Percentiles rank a stretch among this genome's conserved stretches.
phyloP scores from a whole-genome alignment of 2,113 vertebrate genomes.

The Labeo rohita region DNA sequence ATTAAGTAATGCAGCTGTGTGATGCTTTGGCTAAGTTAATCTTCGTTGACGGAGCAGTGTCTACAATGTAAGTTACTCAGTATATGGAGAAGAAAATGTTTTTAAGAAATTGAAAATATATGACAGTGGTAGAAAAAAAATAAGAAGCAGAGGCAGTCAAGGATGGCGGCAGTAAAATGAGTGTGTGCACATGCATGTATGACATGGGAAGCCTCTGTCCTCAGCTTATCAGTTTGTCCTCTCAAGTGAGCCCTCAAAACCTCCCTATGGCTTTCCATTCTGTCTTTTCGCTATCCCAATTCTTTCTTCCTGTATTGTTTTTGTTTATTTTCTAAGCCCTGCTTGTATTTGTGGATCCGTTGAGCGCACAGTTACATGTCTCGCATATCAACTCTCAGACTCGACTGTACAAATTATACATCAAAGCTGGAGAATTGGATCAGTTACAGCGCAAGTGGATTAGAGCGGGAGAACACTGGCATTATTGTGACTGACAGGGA shows the following conservation, averaged over 20 bases:
- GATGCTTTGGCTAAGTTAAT: not conserved
- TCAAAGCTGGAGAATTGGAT: constrained; percentile 47
- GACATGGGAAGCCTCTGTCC: not conserved
- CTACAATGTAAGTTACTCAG: not conserved
- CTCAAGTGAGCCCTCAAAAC: constrained; percentile 19
- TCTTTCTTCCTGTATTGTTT: constrained; percentile 9
- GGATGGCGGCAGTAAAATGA: constrained; percentile 22
- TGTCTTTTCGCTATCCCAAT: not conserved
- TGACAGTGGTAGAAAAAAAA: not conserved
- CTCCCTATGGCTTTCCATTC: not conserved
- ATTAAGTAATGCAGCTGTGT: not conserved
- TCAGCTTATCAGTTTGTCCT: constrained; percentile 33
- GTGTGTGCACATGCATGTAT: not conserved
- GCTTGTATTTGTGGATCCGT: constrained; percentile 26
- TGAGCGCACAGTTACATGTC: constrained; percentile 32
- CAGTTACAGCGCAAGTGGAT: constrained; percentile 30
- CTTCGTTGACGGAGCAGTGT: not conserved
- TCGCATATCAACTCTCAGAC: constrained; percentile 35
- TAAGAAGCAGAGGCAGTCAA: constrained; percentile 1
- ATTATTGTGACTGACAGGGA: constrained; percentile 28
- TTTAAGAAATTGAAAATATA: not conserved
- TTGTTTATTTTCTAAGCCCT: constrained; percentile 23
- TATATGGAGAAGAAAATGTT: not conserved
- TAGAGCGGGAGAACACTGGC: constrained; percentile 12
- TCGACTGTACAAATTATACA: constrained; percentile 49